Percentiles rank a stretch among this genome's conserved stretches.
These are phyloP conservation scores for Gonatopus flavifemur DNA, from an alignment of 1,140 invertebrate species.

Conservation along the genomic window DNA sequence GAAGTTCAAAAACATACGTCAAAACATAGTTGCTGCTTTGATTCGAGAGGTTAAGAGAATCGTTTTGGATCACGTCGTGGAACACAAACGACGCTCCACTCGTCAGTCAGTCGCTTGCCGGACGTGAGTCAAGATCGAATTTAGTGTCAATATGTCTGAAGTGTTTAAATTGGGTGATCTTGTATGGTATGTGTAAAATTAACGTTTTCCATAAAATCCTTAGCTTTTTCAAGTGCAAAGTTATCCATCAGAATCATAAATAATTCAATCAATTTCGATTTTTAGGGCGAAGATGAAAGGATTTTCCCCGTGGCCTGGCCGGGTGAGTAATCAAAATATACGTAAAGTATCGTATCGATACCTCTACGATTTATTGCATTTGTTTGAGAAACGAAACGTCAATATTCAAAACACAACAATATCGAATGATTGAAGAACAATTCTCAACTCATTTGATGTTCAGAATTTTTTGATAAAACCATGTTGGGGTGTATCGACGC, in stretches of 20 bases:
- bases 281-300: constrained; percentile 95
- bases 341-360: too few relatives aligned
- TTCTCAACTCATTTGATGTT: too few relatives aligned
- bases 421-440: too few relatives aligned
- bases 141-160: constrained; percentile 57
- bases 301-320: constrained; percentile 90
- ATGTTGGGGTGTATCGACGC: too few relatives aligned
- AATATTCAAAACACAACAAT: too few relatives aligned
- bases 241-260: constrained; percentile 5
- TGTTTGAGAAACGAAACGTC: too few relatives aligned
- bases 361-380: too few relatives aligned
- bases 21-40: constrained; percentile 13
- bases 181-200: constrained; percentile 68
- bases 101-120: constrained; percentile 51
- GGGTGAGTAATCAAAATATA: too few relatives aligned
- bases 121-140: constrained; percentile 29
- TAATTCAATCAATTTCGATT: constrained; percentile 53
- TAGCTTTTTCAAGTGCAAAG: too few relatives aligned
- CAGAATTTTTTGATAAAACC: too few relatives aligned
- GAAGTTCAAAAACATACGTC: too few relatives aligned
- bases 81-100: constrained; percentile 43
- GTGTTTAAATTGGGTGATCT: constrained; percentile 72
- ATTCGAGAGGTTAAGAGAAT: constrained; percentile 13
- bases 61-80: constrained; percentile 36
- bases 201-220: too few relatives aligned